Base-by-base conservation (phyloP, 2,113 vertebrate species). In the Eulemur rufifrons region DNA sequence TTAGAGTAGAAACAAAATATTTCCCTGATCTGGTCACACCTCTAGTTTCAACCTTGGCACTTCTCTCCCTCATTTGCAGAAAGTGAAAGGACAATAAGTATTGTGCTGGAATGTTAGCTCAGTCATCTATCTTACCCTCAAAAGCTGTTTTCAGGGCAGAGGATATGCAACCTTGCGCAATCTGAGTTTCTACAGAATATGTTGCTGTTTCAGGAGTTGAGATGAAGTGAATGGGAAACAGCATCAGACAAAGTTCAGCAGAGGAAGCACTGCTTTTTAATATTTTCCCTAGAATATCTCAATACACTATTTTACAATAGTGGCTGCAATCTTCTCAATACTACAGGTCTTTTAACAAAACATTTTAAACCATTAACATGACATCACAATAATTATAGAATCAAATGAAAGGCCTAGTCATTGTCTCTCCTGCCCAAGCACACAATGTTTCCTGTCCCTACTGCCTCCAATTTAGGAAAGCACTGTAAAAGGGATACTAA, bases 61-160 rank as follows among this genome's bases (percentile, higher is more conserved):
- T 21, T 37, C 34, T 56, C 61, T 50, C 66, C 17, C 69, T 71
- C 66, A 3, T 39, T 82, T 78, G 89, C 63, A 76, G 20, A 88
- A 91, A 83, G 82, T 61, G 54, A 96, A 96, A 95, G 59, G 21
- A 93, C 37, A 95, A 15, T 52, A 84, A 86, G 8, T 27, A 23
- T 29, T 32, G 11, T 34, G 34, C 52, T 76, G 81, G 54, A 83
- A 73, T 56, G 61, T 47, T 25, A 88, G 85, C 47, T 29, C 37
- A 63, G 84, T 71, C 78, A 78, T n/a, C 37, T 71, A 37, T 34
- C 86, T 84, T 73, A 34, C 37, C 86, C 47, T 95, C 76, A 87
- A 87, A 86, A 82, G 52, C 23, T 90, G 52, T 80, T 84, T 84
- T 61, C 64, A 52, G 80, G n/a, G 68, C n/a, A 94, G 68, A 32